phyloP scores from a whole-genome alignment of 2,113 vertebrate species.

The Microcebus murinus region DNA sequence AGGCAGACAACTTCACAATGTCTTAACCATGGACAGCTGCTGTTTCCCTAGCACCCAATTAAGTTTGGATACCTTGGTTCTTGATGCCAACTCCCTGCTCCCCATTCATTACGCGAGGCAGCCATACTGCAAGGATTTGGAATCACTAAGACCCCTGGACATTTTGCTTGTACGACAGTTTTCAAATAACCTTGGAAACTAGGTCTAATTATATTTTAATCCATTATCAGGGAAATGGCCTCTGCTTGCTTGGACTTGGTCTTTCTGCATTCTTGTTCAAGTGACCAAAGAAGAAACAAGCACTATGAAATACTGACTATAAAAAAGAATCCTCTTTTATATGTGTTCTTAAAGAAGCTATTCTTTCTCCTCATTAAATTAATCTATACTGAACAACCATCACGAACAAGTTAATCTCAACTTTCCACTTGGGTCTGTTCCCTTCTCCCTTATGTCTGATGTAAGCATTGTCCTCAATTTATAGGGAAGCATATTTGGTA shows the following conservation, averaged over 20 bases:
- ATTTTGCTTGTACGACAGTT: constrained; percentile 5
- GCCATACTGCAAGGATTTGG: neutral
- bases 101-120: neutral
- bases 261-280: neutral
- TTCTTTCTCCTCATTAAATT: neutral
- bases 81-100: neutral
- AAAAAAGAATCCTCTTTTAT: neutral
- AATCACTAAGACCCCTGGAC: neutral
- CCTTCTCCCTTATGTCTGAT: neutral
- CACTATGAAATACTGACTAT: neutral
- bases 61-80: neutral
- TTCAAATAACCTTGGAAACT: constrained; percentile 5
- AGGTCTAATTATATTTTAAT: neutral
- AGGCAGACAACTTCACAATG: neutral
- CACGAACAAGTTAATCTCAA: neutral
- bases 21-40: neutral
- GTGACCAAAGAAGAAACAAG: neutral
- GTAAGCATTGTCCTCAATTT: neutral
- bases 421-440: neutral
- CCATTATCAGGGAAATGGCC: neutral
- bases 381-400: neutral
- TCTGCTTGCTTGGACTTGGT: neutral
- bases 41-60: neutral
- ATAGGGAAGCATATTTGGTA: neutral
- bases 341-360: neutral